Conservation (phyloP, 2,888 invertebrate genomes). For the Caenorhabditis drosophilae region DNA sequence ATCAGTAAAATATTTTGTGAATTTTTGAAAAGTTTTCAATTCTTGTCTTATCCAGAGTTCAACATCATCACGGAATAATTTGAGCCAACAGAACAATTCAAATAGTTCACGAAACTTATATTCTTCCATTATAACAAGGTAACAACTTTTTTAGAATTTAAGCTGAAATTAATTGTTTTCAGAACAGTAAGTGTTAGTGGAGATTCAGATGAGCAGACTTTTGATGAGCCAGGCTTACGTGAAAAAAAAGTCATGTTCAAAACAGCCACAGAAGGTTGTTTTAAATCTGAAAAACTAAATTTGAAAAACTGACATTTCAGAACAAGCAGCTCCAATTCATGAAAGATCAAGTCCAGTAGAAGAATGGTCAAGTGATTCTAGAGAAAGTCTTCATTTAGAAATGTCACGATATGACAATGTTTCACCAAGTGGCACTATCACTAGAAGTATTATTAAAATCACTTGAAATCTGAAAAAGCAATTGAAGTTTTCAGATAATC, state of each 20-base stretch:
- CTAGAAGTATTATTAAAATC: slow-evolving; percentile 16
- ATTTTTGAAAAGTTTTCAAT: no score
- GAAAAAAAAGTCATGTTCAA: slow-evolving; percentile 46
- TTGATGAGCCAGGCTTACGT: slow-evolving; percentile 16
- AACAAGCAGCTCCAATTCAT: slow-evolving; percentile 37
- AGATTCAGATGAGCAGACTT: slow-evolving; percentile 30
- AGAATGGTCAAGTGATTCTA: slow-evolving; percentile 55
- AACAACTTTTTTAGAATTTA: background rate
- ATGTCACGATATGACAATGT: slow-evolving; percentile 65
- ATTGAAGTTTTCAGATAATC: slow-evolving; percentile 26
- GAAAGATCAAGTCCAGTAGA: slow-evolving; percentile 52
- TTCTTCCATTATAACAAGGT: slow-evolving; percentile 6
- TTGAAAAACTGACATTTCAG: slow-evolving; percentile 10
- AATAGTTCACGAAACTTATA: background rate
- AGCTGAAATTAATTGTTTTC: slow-evolving; percentile 10
- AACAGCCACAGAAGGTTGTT: slow-evolving; percentile 25
- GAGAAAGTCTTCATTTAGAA: slow-evolving; percentile 54
- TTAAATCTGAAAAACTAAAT: background rate
- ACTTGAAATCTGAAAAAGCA: background rate
- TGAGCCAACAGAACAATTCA: background rate
- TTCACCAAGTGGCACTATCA: slow-evolving; percentile 50
- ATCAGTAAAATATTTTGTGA: no score
- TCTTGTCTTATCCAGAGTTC: no score
- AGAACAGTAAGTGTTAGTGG: slow-evolving; percentile 39
- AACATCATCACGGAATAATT: no score